Percentiles rank a stretch among this genome's conserved stretches.
These are phyloP conservation scores for Schrankia costaestrigalis DNA, from an alignment of 2,888 invertebrate genomes.

Conservation along the genomic window DNA sequence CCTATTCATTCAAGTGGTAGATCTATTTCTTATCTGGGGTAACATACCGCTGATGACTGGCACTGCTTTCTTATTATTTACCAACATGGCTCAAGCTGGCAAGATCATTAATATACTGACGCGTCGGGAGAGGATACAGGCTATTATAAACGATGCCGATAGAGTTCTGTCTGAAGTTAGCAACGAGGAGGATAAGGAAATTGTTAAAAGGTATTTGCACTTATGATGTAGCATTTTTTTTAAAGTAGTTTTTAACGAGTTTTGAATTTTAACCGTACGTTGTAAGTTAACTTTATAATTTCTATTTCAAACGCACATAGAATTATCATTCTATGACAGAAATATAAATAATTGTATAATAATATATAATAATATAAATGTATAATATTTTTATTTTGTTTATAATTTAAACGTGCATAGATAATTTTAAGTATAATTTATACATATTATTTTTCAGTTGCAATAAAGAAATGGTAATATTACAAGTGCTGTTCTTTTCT, in stretches of 20 bases:
- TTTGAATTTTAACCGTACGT: too few species aligned
- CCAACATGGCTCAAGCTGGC: conserved; percentile 63
- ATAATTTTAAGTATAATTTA: too few species aligned
- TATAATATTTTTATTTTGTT: not conserved
- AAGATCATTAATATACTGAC: conserved; percentile 60
- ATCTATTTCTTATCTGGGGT: conserved; percentile 70
- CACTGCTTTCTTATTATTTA: conserved; percentile 66
- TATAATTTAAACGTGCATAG: too few species aligned
- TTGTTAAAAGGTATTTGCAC: conserved; percentile 53
- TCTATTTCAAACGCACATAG: too few species aligned
- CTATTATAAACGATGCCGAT: conserved; percentile 47
- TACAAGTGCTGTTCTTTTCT: conserved; percentile 44
- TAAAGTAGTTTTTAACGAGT: not conserved
- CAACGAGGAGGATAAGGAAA: conserved; percentile 38
- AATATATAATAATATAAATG: too few species aligned
- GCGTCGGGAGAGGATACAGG: conserved; percentile 42
- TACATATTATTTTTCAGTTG: conserved; percentile 54
- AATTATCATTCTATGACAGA: too few species aligned
- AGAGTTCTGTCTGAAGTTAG: conserved; percentile 34
- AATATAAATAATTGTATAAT: too few species aligned
- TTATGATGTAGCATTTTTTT: too few species aligned
- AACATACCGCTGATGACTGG: conserved; percentile 69
- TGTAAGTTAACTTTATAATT: too few species aligned
- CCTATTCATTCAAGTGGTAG: conserved; percentile 67
- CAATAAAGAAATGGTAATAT: conserved; percentile 47